Base-by-base conservation (phyloP, 1,140 invertebrate species). In the Drosophila dunni region DNA sequence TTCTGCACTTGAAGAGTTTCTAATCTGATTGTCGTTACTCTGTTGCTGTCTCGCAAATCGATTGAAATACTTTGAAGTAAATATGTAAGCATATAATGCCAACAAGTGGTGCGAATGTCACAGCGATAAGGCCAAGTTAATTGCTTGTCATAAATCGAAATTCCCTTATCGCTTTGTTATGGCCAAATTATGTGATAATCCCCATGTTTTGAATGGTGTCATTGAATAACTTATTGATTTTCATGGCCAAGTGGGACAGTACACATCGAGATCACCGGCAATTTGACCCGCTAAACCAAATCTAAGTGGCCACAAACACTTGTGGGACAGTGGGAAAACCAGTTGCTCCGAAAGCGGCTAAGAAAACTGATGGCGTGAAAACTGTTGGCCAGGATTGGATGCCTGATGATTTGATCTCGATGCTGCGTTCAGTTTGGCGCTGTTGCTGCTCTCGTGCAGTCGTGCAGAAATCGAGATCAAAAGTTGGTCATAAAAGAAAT, bases 261-360 rank as follows among this genome's bases (percentile, higher is more conserved):
- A 53, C 24, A 50, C 38, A 68, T 48, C 38, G 58, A 33, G 45
- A 33, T 46, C 64, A 51, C 17, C 54, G 50, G 51, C 57, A 17
- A 60, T 24, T 62, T 89, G 84, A 89, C 84, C 84, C 54, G 84
- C 65, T 89, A 78, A 84, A 81, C 84, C 81, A 84, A 89, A 90
- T 89, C 48, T 60, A 42, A 57, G 61, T 44, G 51, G 51, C 66
- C 50, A 44, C 64, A 3, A 24, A 38, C 29, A n/a, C 33, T 33
- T 45, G 24, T 29, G 3, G 24, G 24, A 4, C 24, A 29, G 6
- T 29, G 24, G 24, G 53, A 38, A 34, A 86, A 86, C 83, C 83
- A 79, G 83, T 86, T 86, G 83, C 3, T 34, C 64, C 61, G 54
- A 48, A 53, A 17, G 60, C 50, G 45, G 24, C 65, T 44, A 74